Evolutionary conservation across 1,140 invertebrate species (phyloP).

Genomic region (Brachionus rotundiformis): DNA sequence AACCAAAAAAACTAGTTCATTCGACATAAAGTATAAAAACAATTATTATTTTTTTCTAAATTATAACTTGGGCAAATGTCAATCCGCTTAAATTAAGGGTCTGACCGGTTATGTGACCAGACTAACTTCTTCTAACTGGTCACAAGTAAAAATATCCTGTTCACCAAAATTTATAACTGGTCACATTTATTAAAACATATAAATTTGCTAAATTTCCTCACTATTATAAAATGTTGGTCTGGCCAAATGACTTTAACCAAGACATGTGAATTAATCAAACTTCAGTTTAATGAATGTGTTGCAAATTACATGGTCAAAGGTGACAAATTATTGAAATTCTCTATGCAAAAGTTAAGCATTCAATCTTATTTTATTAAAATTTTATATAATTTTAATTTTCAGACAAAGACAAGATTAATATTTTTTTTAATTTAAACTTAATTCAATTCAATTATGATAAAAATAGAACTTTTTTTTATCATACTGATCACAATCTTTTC

Average conservation of each 20-base stretch:
- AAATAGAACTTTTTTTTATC: background rate
- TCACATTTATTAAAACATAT: background rate
- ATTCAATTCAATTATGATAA: background rate
- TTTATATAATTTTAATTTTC: background rate
- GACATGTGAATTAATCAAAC: too few species aligned
- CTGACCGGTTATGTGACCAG: constrained; percentile 6
- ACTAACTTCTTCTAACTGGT: constrained; percentile 15
- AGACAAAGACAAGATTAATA: constrained; percentile 4
- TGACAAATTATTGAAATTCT: background rate
- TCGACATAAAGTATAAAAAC: too few species aligned
- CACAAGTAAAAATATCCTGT: constrained; percentile 13
- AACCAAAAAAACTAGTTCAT: too few species aligned
- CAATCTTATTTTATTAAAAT: background rate
- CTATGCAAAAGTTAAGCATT: background rate
- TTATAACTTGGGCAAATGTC: too few species aligned
- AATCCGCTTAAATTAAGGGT: too few species aligned
- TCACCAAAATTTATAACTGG: constrained; percentile 4
- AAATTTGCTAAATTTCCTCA: background rate
- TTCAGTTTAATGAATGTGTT: too few species aligned
- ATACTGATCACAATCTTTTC: background rate
- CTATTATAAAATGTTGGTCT: too few species aligned
- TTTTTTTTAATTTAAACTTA: background rate
- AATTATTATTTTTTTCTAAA: too few species aligned
- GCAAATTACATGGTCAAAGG: too few species aligned
- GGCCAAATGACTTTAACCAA: too few species aligned